Conservation (phyloP, 2,113 vertebrate genomes). For the Mesocricetus auratus region DNA sequence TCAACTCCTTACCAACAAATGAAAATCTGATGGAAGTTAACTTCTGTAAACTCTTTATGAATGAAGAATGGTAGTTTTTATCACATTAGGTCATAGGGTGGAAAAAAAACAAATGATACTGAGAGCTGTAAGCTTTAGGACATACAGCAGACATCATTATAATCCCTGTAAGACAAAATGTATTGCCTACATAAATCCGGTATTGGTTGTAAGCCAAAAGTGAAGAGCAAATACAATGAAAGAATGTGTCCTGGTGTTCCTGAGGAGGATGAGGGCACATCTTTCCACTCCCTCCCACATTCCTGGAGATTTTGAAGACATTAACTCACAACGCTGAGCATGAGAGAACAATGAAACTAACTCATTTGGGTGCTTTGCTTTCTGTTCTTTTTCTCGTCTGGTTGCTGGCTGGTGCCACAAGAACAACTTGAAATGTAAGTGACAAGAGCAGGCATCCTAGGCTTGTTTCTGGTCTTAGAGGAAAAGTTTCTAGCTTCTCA, state of each 20-base stretch:
- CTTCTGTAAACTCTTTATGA: conserved; percentile 12
- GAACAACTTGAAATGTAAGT: background rate
- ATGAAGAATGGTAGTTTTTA: conserved; percentile 29
- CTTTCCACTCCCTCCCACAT: background rate
- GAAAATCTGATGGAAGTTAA: background rate
- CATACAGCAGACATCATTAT: background rate
- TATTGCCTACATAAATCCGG: background rate
- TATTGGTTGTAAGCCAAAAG: conserved; percentile 15
- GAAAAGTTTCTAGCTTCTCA: background rate
- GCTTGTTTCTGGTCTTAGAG: background rate
- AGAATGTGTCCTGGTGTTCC: background rate
- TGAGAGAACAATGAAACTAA: too few relatives aligned
- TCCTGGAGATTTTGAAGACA: background rate
- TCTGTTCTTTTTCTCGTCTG: background rate
- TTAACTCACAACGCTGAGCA: background rate
- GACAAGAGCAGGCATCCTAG: too few relatives aligned
- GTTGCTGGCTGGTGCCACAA: background rate
- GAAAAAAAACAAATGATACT: conserved; percentile 26
- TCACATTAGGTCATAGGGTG: background rate
- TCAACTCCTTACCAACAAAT: background rate
- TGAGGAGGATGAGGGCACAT: background rate
- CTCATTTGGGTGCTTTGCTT: background rate
- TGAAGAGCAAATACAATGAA: conserved; percentile 1
- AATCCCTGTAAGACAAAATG: conserved; percentile 19
- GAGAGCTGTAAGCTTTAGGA: background rate